Base-by-base conservation (phyloP, 2,888 invertebrate species). In the Aspidiotus rigidus region DNA sequence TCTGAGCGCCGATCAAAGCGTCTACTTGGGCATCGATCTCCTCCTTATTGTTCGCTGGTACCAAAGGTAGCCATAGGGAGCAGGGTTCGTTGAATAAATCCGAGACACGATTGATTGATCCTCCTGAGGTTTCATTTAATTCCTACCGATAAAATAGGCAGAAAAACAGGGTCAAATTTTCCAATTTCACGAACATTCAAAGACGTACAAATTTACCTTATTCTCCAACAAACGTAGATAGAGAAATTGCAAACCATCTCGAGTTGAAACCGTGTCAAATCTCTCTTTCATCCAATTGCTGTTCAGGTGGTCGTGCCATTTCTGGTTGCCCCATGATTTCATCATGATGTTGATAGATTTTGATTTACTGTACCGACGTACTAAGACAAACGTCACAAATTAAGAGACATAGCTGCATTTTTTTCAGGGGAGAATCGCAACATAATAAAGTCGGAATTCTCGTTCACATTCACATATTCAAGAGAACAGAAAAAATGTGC, bases 271-370 rank as follows among this genome's bases (percentile, higher is more conserved):
- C 71, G 76, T 78, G 66, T 75, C 75, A 44, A 73, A 75, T 83
- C 83, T 82, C 75, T 83, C 83, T 67, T 78, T 75, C n/a, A 82
- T 79, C 85, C 85, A 85, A 17, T 80, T 77, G 62, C 80, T 77
- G 75, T 84, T 84, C 60, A 82, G 79, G 74, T 83, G 83, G 71
- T 84, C 84, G 57, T 80, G 77, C 82, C 83, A 84, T 75, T 82
- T 82, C 41, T 73, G 72, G 70, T 72, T 73, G 59, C 60, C 60
- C 67, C 67, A 67, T 49, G 67, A 49, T 49, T 67, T 67, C 67
- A 60, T 67, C 67, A 60, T 67, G 8, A 13, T 66, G 44, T 7
- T 49, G 2, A 28, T 15, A 9, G n/a, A 13, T 53, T 44, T 28
- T n/a, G 15, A 63, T 39, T 63, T 28, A 28, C 28, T 28, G 28